Evolutionary conservation across 2,113 vertebrate genomes (phyloP).

Genomic region (human (Homo sapiens)): GRCh38 chr22:47881001-47881500

Average conservation of each 20-base stretch:
- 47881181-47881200: accelerated
- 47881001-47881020: accelerated
- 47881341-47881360: not conserved
- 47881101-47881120: accelerated
- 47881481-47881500: too few relatives aligned
- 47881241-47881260: accelerated
- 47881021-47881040: accelerated
- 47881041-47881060: accelerated
- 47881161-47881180: accelerated
- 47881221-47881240: accelerated
- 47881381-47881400: too few relatives aligned
- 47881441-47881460: too few relatives aligned
- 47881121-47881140: accelerated
- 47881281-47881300: not conserved
- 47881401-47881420: too few relatives aligned
- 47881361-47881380: accelerated
- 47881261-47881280: not conserved
- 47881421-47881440: too few relatives aligned
- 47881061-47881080: too few relatives aligned
- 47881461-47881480: too few relatives aligned
- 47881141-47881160: accelerated
- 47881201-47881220: accelerated
- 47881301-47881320: not conserved
- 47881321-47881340: not conserved
- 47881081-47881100: accelerated